Evolutionary conservation across 2,113 vertebrate genomes (phyloP).

Genomic region (Forbesichthys papilliferus): DNA sequence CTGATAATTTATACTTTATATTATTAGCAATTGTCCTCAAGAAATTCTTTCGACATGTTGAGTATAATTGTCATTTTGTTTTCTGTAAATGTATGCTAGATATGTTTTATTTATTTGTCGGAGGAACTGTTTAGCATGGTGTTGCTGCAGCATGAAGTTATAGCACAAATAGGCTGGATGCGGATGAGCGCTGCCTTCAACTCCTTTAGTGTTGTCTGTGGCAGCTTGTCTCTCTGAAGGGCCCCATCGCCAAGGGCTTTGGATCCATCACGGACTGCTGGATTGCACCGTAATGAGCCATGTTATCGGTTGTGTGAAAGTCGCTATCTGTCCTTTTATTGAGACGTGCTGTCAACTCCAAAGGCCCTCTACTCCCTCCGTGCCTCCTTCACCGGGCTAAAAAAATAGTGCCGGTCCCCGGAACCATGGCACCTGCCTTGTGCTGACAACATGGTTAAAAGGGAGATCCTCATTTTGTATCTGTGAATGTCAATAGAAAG

Average conservation of each 20-base stretch:
- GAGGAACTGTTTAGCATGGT: not conserved
- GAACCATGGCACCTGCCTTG: slow-evolving; percentile 8
- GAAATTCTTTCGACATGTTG: too few relatives aligned
- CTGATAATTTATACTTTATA: too few relatives aligned
- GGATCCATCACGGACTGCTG: slow-evolving; percentile 21
- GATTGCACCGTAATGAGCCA: slow-evolving; percentile 42
- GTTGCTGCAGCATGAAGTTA: not conserved
- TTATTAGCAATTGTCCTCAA: too few relatives aligned
- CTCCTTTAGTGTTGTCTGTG: slow-evolving; percentile 13
- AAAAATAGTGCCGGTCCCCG: slow-evolving; percentile 14
- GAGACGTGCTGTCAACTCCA: slow-evolving; percentile 12
- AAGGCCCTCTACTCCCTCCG: not conserved
- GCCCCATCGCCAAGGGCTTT: slow-evolving; percentile 9
- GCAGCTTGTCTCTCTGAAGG: slow-evolving; percentile 13
- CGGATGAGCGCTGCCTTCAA: not conserved
- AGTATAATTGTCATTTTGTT: too few relatives aligned
- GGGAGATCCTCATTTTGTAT: too few relatives aligned
- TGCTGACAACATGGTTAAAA: slow-evolving; percentile 4
- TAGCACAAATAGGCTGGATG: not conserved
- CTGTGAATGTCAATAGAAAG: too few relatives aligned
- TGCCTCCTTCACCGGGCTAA: slow-evolving; percentile 16
- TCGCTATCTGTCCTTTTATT: slow-evolving; percentile 26
- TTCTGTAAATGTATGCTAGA: too few relatives aligned
- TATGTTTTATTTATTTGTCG: not conserved
- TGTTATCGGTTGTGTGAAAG: slow-evolving; percentile 36